Base-by-base conservation (phyloP, 2,888 invertebrate genomes). In the Eristalinus sepulchralis region DNA sequence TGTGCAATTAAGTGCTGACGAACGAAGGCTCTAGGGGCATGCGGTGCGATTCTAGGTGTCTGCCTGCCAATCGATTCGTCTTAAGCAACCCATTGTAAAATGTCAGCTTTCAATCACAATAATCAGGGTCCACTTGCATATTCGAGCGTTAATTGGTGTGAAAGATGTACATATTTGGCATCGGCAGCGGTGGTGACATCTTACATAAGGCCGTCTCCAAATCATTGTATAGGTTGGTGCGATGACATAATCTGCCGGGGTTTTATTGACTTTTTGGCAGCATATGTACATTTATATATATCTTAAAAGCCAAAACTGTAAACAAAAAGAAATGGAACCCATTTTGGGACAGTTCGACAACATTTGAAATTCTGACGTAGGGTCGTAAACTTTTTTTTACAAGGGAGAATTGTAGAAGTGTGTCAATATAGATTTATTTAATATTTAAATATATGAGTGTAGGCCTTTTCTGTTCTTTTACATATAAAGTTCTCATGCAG, bases 1-100 rank as follows among this genome's bases (percentile, higher is more conserved):
- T 20, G 72, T 67, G 67, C 57, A 78, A 72, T 83, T 78, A 66
- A 62, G 9, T 57, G 66, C 27, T 36, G 39, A 24, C 53, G 1
- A 47, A 76, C 20, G 55, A 55, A 22, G 2, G 2, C 76, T 60
- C 47, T 22, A 47, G 76, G 59, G 75, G 31, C 3, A 59, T 57
- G 47, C 11, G 63, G 17, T 34, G 63, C 27, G 17, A 22, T 64
- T 63, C 55, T 73, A 27, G 11, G 53, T n/a, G 47, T 39, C 22
- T 13, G 53, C 11, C 36, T 4, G 24, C 31, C 20, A 62, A 20
- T 53, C 53, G 20, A 62, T 47, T 33, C 17, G 20, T 34, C 33
- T 22, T 70, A n/a, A 47, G 53, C 47, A 72, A 59, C 6, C 34
- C 17, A 60, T 70, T 59, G 20, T 70, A 20, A 24, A 47, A 72